Evolutionary conservation across 2,888 invertebrate genomes (phyloP).

Genomic region (Morpho helenor): DNA sequence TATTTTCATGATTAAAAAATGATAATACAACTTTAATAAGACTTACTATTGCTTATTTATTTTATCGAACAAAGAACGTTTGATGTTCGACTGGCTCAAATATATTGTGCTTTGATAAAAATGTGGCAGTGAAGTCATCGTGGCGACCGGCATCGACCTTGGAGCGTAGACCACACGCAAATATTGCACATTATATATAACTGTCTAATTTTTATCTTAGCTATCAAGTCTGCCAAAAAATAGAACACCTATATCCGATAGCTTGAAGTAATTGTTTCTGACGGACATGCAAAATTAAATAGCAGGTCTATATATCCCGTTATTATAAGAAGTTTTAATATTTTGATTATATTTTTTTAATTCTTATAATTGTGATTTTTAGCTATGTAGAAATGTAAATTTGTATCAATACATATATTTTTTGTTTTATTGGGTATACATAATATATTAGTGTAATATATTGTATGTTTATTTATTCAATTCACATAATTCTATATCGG

Average conservation of each 20-base stretch:
- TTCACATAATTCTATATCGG: no score
- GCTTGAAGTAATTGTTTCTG: neutral
- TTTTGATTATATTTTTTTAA: no score
- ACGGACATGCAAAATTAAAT: neutral
- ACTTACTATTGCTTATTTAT: constrained; percentile 1
- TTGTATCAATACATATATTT: no score
- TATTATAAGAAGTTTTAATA: no score
- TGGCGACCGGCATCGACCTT: constrained; percentile 39
- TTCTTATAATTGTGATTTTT: no score
- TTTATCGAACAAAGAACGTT: constrained; percentile 19
- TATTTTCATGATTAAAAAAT: no score
- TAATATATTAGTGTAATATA: no score
- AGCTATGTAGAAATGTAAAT: no score
- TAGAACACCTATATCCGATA: neutral
- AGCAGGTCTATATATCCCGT: no score
- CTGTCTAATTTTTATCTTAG: constrained; percentile 23
- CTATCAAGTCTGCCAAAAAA: constrained; percentile 5
- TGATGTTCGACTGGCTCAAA: constrained; percentile 26
- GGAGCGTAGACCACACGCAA: constrained; percentile 36
- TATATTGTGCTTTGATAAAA: constrained; percentile 36
- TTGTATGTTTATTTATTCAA: no score
- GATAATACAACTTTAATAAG: no score
- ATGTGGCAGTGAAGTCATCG: constrained; percentile 41
- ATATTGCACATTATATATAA: constrained; percentile 23
- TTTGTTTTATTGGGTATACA: no score